Evolutionary conservation across 2,113 vertebrate species (phyloP).

Genomic region (Oryzias curvinotus): DNA sequence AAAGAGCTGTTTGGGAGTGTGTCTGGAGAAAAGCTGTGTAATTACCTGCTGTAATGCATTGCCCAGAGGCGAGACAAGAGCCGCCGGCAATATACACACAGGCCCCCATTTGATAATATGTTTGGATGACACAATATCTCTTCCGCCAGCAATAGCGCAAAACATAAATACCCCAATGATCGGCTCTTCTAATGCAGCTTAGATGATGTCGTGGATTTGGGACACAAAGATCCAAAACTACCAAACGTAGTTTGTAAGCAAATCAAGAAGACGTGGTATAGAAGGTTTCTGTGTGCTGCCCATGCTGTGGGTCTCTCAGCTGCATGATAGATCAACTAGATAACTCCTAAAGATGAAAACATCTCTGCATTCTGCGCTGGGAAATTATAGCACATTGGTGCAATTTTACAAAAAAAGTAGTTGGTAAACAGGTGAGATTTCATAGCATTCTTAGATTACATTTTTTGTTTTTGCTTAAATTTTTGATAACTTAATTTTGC

Average conservation of each 20-base stretch:
- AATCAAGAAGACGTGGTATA: conserved; percentile 9
- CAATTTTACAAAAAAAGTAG: too few species aligned
- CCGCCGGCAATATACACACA: conserved; percentile 44
- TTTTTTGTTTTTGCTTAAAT: too few species aligned
- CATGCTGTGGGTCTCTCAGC: neutral
- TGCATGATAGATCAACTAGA: too few species aligned
- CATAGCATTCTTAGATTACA: too few species aligned
- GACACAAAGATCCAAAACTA: conserved; percentile 22
- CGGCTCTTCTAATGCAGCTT: conserved; percentile 15
- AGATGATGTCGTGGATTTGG: conserved; percentile 22
- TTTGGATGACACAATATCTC: conserved; percentile 53
- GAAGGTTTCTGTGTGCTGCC: conserved; percentile 14
- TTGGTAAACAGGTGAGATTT: too few species aligned
- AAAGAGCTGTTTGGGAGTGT: conserved; percentile 59
- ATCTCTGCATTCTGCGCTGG: too few species aligned
- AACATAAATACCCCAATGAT: conserved; percentile 26
- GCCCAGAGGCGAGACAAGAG: conserved; percentile 54
- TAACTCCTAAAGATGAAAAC: too few species aligned
- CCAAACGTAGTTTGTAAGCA: conserved; percentile 15
- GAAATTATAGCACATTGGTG: too few species aligned
- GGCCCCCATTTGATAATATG: conserved; percentile 42
- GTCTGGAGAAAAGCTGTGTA: conserved; percentile 63
- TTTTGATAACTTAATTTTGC: too few species aligned
- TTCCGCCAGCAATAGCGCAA: conserved; percentile 35
- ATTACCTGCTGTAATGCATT: conserved; percentile 72